Percentiles rank a stretch among this genome's conserved stretches.
Evolutionary conservation across 2,888 invertebrate species (phyloP).

Genomic region (Eudasyphora cyanicolor): DNA sequence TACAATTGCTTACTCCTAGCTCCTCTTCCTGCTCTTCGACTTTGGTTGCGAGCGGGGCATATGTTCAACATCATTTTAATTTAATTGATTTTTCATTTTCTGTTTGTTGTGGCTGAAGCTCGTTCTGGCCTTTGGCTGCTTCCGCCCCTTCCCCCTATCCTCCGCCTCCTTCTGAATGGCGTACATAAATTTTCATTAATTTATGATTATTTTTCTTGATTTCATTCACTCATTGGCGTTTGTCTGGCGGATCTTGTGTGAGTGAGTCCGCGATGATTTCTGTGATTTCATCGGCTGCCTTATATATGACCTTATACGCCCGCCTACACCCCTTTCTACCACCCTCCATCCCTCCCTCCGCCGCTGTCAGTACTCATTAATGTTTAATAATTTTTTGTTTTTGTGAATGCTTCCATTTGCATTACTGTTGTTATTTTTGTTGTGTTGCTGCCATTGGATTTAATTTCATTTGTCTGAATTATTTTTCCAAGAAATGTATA

Average conservation of each 20-base stretch:
- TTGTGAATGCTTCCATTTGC: neutral
- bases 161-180: neutral
- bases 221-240: constrained; percentile 13
- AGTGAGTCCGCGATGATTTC: neutral
- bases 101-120: constrained; percentile 12
- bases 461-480: neutral
- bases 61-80: constrained; percentile 60
- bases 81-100: constrained; percentile 58
- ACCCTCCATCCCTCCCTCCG: neutral
- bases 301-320: neutral
- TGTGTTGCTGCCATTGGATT: too few species aligned
- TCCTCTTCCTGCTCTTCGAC: too few species aligned
- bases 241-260: neutral
- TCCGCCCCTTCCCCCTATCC: neutral
- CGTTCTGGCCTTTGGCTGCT: neutral
- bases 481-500: constrained; percentile 22
- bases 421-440: constrained; percentile 23
- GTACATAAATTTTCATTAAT: constrained; percentile 22
- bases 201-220: constrained; percentile 20
- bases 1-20: too few species aligned
- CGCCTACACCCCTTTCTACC: too few species aligned
- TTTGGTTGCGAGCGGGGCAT: constrained; percentile 16
- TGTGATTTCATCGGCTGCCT: neutral
- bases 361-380: neutral
- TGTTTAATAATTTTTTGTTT: constrained; percentile 26